Conservation (phyloP, 2,888 invertebrate genomes). For the Ichneumoninae sp. region DNA sequence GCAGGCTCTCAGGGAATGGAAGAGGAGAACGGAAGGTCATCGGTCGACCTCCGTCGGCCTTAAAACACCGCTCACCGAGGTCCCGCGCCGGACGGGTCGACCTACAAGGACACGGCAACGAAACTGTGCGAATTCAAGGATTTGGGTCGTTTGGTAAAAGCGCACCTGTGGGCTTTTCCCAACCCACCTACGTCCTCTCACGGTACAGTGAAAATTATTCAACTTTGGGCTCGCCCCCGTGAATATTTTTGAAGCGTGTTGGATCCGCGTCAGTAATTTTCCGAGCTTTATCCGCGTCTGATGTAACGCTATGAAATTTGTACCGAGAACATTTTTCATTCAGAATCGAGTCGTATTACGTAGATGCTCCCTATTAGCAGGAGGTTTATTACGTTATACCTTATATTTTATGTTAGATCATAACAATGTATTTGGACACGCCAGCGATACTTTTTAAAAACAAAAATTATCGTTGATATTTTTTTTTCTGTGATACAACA, state of each 20-base stretch:
- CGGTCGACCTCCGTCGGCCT: slow-evolving; percentile 42
- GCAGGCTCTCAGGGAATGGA: slow-evolving; percentile 19
- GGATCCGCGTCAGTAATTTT: neutral
- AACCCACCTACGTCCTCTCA: neutral
- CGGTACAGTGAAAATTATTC: neutral
- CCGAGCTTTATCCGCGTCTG: neutral
- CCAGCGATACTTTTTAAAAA: too few relatives aligned
- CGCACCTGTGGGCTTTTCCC: slow-evolving; percentile 14
- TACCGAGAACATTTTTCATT: neutral
- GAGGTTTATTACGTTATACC: too few relatives aligned
- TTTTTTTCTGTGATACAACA: too few relatives aligned
- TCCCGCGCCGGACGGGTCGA: neutral
- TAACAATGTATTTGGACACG: too few relatives aligned
- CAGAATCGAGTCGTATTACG: neutral
- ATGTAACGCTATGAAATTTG: neutral
- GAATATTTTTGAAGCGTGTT: neutral
- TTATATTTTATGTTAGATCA: too few relatives aligned
- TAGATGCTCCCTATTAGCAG: too few relatives aligned
- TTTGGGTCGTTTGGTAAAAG: slow-evolving; percentile 7
- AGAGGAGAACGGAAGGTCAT: slow-evolving; percentile 56
- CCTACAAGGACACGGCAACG: neutral
- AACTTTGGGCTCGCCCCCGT: neutral
- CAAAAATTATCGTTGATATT: too few relatives aligned
- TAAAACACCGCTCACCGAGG: slow-evolving; percentile 9
- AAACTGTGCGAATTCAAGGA: slow-evolving; percentile 36